These are phyloP conservation scores for Seladonia tumulorum DNA, from an alignment of 2,888 invertebrate genomes.

Conservation along the genomic window DNA sequence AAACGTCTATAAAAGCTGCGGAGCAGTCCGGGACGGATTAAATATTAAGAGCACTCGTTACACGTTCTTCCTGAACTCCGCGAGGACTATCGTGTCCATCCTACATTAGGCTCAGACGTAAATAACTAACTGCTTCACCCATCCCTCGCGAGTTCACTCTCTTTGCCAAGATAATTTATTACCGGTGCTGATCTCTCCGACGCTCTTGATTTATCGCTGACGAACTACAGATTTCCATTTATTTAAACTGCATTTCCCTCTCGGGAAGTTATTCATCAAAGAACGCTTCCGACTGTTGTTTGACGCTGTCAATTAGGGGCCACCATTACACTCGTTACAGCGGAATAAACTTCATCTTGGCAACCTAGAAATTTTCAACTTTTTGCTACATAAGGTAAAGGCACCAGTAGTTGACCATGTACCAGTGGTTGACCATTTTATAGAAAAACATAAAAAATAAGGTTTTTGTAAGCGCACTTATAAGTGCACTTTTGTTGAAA, in stretches of 20 bases:
- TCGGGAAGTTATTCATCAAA: neutral
- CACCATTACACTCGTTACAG: too few species aligned
- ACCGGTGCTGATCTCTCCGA: neutral
- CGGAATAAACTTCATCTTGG: too few species aligned
- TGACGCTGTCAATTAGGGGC: too few species aligned
- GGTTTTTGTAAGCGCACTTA: too few species aligned
- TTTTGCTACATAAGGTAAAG: too few species aligned
- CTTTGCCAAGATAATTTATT: neutral
- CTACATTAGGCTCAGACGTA: neutral
- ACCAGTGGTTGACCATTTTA: too few species aligned
- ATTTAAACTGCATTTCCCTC: neutral
- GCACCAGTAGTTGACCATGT: too few species aligned
- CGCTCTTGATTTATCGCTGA: neutral
- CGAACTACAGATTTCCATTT: neutral
- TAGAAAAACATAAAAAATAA: too few species aligned
- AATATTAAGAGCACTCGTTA: slow-evolving; percentile 1
- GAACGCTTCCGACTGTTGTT: neutral
- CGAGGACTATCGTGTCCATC: neutral
- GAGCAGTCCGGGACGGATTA: neutral
- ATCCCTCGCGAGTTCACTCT: neutral
- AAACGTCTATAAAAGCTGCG: neutral
- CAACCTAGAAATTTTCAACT: too few species aligned
- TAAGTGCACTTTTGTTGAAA: too few species aligned
- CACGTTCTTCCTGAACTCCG: slow-evolving; percentile 3
- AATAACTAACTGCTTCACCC: neutral